Evolutionary conservation across 2,113 vertebrate genomes (phyloP).

Genomic region (Lophochroa leadbeateri): DNA sequence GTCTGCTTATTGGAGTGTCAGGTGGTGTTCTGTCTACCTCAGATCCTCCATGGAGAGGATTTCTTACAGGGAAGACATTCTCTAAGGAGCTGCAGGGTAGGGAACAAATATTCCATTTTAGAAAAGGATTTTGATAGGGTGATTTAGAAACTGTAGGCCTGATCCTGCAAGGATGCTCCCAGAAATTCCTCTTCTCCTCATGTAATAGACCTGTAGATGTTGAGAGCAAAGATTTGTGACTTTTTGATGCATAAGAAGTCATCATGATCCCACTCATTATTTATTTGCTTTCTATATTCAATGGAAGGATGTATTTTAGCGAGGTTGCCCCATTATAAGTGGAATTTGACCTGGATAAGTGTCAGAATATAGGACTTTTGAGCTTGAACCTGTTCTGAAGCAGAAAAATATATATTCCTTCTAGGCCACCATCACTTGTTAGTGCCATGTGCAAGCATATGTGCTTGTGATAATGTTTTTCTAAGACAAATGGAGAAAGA

Average conservation of each 20-base stretch:
- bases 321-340: not conserved
- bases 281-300: not conserved
- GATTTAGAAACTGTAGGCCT: not conserved
- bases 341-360: not conserved
- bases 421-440: not conserved
- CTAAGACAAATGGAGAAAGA: conserved; percentile 7
- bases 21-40: not conserved
- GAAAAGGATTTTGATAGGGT: not conserved
- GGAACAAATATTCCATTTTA: not conserved
- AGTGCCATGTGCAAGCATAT: not conserved
- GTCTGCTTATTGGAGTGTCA: not conserved
- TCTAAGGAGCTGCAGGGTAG: not conserved
- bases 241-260: not conserved
- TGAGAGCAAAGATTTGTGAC: not conserved
- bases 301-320: not conserved
- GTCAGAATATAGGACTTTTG: not conserved
- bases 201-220: not conserved
- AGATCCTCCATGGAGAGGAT: not conserved
- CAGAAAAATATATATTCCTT: not conserved
- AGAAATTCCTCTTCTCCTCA: not conserved
- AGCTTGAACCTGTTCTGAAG: not conserved
- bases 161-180: not conserved
- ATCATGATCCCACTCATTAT: not conserved
- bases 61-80: not conserved
- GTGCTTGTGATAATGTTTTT: conserved; percentile 32